phyloP scores from a whole-genome alignment of 2,888 invertebrate species.

The Lithophane leautieri region DNA sequence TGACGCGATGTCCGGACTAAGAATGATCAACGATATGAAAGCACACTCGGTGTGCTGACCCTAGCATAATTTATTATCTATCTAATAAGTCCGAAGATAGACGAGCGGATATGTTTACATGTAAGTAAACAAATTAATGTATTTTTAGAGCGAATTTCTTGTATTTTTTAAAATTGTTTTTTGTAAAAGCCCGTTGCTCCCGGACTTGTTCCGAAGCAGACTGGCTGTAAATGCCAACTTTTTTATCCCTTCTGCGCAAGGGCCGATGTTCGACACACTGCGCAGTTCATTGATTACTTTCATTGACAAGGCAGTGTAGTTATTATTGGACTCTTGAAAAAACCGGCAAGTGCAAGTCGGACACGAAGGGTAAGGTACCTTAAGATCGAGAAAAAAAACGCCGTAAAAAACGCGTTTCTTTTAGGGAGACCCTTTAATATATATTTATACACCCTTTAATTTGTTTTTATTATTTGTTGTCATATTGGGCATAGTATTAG shows the following conservation, averaged over 20 bases:
- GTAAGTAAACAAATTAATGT: constrained; percentile 13
- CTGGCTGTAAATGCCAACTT: constrained; percentile 52
- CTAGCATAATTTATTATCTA: constrained; percentile 68
- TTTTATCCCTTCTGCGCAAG: constrained; percentile 44
- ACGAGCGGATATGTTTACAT: constrained; percentile 28
- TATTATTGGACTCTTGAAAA: constrained; percentile 6
- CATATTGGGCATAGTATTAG: too few species aligned
- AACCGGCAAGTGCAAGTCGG: background rate
- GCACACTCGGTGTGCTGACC: constrained; percentile 66
- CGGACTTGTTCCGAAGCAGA: constrained; percentile 37
- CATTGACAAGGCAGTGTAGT: constrained; percentile 31
- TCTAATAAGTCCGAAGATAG: constrained; percentile 54
- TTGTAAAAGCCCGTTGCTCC: constrained; percentile 46
- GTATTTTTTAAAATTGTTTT: background rate
- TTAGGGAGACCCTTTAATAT: too few species aligned
- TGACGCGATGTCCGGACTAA: constrained; percentile 66
- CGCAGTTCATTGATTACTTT: constrained; percentile 48
- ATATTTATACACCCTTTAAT: too few species aligned
- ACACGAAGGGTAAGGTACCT: background rate
- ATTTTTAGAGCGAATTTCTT: constrained; percentile 4
- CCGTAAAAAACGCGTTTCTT: too few species aligned
- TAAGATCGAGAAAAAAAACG: background rate
- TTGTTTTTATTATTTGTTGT: too few species aligned
- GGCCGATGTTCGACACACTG: constrained; percentile 30
- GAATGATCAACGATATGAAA: constrained; percentile 72